A percentile compares a stretch with the other conserved stretches of the same genome.
Evolutionary conservation across 2,113 vertebrate species (phyloP).

Genomic region (Centropus unirufus): DNA sequence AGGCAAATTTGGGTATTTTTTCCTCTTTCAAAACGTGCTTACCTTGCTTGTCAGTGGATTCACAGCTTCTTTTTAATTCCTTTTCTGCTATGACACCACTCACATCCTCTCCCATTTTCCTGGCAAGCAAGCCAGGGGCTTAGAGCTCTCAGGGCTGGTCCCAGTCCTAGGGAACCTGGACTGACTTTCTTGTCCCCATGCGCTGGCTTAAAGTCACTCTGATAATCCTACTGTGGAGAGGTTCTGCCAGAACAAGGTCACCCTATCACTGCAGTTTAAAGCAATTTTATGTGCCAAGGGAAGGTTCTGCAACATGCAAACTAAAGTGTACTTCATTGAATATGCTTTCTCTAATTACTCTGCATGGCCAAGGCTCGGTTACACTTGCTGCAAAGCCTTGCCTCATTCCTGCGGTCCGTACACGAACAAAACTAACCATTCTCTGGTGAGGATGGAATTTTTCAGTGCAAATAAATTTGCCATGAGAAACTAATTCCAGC

Average conservation of each 20-base stretch:
- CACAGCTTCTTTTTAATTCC: constrained; percentile 5
- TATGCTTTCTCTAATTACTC: neutral
- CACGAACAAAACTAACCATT: neutral
- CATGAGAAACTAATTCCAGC: neutral
- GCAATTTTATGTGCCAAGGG: neutral
- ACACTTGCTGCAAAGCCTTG: neutral
- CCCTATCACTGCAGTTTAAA: neutral
- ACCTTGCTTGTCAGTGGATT: constrained; percentile 6
- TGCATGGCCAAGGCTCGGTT: neutral
- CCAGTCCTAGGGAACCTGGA: neutral
- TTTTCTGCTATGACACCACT: neutral
- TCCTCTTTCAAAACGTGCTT: neutral
- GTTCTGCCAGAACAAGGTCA: neutral
- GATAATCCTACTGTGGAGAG: neutral
- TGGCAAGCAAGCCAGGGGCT: neutral
- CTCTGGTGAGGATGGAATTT: neutral
- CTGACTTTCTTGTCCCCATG: neutral
- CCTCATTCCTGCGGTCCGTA: neutral
- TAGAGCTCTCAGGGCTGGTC: neutral
- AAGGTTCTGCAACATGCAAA: neutral
- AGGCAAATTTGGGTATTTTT: neutral
- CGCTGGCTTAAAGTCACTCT: neutral
- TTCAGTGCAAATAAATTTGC: neutral
- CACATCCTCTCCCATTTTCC: neutral
- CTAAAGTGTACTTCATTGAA: neutral